Percentiles rank a stretch among this genome's conserved stretches.
phyloP scores from a whole-genome alignment of 1,140 invertebrate species.

The Zaprionus capensis region DNA sequence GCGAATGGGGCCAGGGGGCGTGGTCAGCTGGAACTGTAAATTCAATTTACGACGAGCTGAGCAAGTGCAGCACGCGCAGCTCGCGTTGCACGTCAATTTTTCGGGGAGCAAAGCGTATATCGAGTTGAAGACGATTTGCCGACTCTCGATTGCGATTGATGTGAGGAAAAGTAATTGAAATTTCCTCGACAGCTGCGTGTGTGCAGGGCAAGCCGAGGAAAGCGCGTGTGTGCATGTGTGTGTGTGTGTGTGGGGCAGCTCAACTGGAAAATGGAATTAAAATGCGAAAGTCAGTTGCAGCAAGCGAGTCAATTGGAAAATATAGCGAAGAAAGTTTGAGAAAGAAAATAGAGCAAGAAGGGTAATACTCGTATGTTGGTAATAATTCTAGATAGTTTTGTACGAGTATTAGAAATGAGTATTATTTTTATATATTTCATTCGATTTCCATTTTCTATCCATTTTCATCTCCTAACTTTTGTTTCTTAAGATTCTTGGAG shows the following conservation, averaged over 20 bases:
- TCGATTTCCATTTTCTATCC: no score
- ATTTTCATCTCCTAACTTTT: no score
- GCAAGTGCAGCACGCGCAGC: slow-evolving; percentile 71
- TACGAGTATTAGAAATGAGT: background rate
- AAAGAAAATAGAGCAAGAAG: no score
- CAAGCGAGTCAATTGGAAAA: background rate
- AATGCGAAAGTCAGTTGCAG: slow-evolving; percentile 10
- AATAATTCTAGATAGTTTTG: background rate
- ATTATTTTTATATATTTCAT: background rate
- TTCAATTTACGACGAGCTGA: slow-evolving; percentile 74
- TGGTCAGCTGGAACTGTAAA: slow-evolving; percentile 60
- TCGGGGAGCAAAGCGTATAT: slow-evolving; percentile 15
- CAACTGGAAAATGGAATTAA: slow-evolving; percentile 28
- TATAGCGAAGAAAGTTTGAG: background rate
- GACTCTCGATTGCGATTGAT: slow-evolving; percentile 63
- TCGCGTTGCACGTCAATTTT: slow-evolving; percentile 55
- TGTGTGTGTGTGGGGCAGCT: background rate
- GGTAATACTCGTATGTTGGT: no score
- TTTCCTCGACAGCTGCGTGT: slow-evolving; percentile 57
- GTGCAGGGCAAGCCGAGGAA: background rate
- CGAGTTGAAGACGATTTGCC: slow-evolving; percentile 45
- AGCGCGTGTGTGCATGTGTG: background rate
- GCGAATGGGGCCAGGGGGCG: background rate
- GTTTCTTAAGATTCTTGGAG: no score
- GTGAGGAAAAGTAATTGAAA: slow-evolving; percentile 79